Evolutionary conservation across 2,113 vertebrate species (phyloP), one percentile per base, ranked within the genome.

Genomic region (Noturus placidus): DNA sequence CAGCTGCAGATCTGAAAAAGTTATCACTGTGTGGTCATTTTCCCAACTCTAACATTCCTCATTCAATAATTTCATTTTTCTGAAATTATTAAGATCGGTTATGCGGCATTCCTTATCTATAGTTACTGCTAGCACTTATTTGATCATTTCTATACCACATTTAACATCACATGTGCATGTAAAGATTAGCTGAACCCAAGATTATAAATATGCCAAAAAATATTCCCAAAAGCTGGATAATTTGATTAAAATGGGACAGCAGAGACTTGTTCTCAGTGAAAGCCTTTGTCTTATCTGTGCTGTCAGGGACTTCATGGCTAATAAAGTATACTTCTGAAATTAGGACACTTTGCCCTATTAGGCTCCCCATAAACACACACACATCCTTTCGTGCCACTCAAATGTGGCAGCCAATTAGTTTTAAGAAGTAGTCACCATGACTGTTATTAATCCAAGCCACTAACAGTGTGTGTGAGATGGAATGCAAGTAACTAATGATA

Each of bases 401-500:
- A 65, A 88, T 87, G 88, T 90, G 89, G 88, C 83, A 90, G 91
- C 94, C 94, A 95, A 94, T 95, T 95, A 95, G 92, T 91, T 88
- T 88, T 88, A 92, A 93, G 92, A 91, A 93, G 92, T 92, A 89
- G 91, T 90, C 86, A 92, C 92, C 87, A 83, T 84, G 5, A 90
- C 63, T 82, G 92, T 91, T 91, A 91, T 93, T 94, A 93, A 91
- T 90, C 89, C 88, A 42, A 91, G 91, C 90, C 92, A 91, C 94
- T 92, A 90, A 67, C 92, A 50, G 93, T 72, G 92, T 90, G 90
- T 85, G 61, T 87, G 85, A 91, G 91, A 94, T 90, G 89, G 91
- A 85, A 83, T 91, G 92, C 93, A 91, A 87, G 90, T 92, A 92
- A 91, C 92, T 95, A 94, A 96, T 94, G 94, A 92, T 93, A 82